These are phyloP conservation scores for Lymantria monacha DNA, from an alignment of 2,888 invertebrate species.

Conservation along the genomic window DNA sequence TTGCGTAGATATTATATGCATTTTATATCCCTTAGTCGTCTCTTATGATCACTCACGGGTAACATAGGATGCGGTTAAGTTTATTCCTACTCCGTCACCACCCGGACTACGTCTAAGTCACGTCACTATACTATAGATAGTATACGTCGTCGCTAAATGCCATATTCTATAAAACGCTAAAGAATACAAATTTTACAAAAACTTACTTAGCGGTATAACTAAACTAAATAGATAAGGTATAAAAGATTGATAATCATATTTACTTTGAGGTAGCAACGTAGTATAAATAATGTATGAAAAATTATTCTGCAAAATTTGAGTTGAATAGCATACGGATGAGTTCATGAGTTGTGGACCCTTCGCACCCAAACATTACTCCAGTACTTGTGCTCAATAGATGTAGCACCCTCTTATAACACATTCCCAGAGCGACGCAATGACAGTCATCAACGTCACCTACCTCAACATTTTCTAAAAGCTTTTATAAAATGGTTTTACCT, in stretches of 20 bases:
- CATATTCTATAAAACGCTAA: too few relatives aligned
- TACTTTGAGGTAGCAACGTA: conserved; percentile 1
- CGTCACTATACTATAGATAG: too few relatives aligned
- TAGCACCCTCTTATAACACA: conserved; percentile 45
- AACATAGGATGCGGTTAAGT: too few relatives aligned
- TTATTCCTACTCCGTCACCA: too few relatives aligned
- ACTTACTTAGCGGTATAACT: too few relatives aligned
- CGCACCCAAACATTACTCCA: conserved; percentile 43
- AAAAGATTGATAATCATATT: background rate
- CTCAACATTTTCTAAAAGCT: conserved; percentile 44
- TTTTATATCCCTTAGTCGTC: too few relatives aligned
- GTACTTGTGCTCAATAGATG: conserved; percentile 43
- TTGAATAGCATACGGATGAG: conserved; percentile 45
- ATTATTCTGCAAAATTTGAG: conserved; percentile 57
- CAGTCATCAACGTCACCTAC: conserved; percentile 50
- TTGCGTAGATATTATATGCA: too few relatives aligned
- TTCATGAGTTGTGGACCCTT: conserved; percentile 32
- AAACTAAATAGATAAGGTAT: background rate
- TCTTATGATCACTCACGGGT: too few relatives aligned
- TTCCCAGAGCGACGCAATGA: conserved; percentile 40
- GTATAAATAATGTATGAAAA: conserved; percentile 36
- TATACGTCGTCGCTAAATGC: too few relatives aligned
- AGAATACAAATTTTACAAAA: too few relatives aligned
- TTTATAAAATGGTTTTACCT: conserved; percentile 34
- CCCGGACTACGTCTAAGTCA: too few relatives aligned